These are phyloP conservation scores for Chydorus sphaericus DNA, from an alignment of 2,888 invertebrate genomes.

Conservation along the genomic window DNA sequence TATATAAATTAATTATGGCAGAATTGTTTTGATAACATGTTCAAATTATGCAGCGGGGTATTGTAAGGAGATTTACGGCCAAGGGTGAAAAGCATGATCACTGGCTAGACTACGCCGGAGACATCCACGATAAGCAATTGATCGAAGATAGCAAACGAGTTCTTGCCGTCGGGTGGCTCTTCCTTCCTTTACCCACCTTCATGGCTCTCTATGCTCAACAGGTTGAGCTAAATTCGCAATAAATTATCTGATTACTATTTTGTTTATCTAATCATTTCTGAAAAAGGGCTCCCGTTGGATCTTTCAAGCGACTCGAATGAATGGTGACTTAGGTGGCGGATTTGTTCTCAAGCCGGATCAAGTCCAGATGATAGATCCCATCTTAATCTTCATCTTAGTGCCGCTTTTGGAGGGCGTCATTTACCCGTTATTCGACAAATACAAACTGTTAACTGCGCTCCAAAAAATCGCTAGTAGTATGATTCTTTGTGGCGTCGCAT, in stretches of 20 bases:
- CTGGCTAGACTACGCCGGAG: constrained; percentile 83
- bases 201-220: constrained; percentile 97
- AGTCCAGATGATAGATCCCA: constrained; percentile 82
- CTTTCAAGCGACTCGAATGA: constrained; percentile 78
- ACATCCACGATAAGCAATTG: constrained; percentile 50
- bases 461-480: constrained; percentile 81
- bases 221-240: constrained; percentile 32
- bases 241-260: too few relatives aligned
- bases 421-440: constrained; percentile 61
- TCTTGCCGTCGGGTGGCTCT: constrained; percentile 60
- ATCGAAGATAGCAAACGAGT: constrained; percentile 66
- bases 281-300: constrained; percentile 74
- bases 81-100: constrained; percentile 42
- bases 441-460: constrained; percentile 57
- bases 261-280: too few relatives aligned
- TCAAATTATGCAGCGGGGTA: constrained; percentile 26
- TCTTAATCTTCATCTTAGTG: constrained; percentile 68
- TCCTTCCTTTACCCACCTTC: constrained; percentile 81
- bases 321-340: constrained; percentile 48
- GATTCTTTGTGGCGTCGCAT: constrained; percentile 65
- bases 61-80: constrained; percentile 21
- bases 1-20: not conserved
- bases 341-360: constrained; percentile 73
- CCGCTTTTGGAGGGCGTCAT: constrained; percentile 65
- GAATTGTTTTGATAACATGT: not conserved